Percentiles rank a stretch among this genome's conserved stretches.
Evolutionary conservation across 2,888 invertebrate genomes (phyloP).

Genomic region (Cephus spinipes): DNA sequence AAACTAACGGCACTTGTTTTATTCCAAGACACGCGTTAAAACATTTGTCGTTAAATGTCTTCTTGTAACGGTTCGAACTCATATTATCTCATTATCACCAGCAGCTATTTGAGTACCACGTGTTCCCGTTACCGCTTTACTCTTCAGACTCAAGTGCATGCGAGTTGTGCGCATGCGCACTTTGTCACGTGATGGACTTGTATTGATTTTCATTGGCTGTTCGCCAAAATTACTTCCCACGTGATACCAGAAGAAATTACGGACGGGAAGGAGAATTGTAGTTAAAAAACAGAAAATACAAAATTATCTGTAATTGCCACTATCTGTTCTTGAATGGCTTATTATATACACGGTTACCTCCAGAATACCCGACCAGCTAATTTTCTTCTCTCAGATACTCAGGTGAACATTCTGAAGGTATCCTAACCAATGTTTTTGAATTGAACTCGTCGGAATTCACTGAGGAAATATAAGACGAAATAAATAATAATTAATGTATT

Average conservation of each 20-base stretch:
- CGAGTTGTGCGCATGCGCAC: neutral
- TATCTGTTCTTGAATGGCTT: neutral
- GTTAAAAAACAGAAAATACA: neutral
- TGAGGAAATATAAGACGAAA: neutral
- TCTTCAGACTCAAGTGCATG: neutral
- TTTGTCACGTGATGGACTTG: neutral
- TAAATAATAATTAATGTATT: neutral
- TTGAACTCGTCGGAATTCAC: neutral
- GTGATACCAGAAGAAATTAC: neutral
- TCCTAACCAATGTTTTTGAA: neutral
- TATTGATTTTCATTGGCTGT: neutral
- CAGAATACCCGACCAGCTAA: too few relatives aligned
- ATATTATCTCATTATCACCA: neutral
- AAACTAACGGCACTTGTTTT: neutral
- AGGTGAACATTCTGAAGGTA: too few relatives aligned
- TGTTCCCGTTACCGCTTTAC: neutral
- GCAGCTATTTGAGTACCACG: neutral
- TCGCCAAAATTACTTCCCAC: neutral
- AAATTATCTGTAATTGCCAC: neutral
- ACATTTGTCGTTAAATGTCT: neutral
- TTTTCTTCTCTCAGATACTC: too few relatives aligned
- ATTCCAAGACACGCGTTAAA: neutral
- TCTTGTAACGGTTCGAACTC: neutral
- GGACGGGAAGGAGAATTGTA: neutral
- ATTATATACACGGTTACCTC: neutral